Conservation (phyloP, 2,888 invertebrate genomes). For the Cantharis flavilabris region DNA sequence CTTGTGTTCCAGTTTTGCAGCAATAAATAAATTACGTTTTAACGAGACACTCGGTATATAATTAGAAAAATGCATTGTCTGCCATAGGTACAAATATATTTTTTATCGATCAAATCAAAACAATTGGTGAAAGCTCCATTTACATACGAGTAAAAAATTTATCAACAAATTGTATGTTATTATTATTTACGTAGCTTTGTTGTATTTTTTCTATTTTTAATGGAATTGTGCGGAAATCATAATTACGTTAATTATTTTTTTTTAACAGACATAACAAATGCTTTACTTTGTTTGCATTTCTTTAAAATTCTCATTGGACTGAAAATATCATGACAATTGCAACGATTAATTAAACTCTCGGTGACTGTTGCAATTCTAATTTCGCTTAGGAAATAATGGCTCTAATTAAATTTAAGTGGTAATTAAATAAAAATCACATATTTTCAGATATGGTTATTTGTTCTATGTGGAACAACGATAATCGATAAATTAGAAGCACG, state of each 20-base stretch:
- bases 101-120: not conserved
- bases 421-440: not conserved
- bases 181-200: not conserved
- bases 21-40: not conserved
- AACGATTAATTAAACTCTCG: not conserved
- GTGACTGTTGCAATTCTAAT: not conserved
- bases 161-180: not conserved
- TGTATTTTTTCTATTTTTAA: not conserved
- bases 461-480: conserved; percentile 41
- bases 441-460: conserved; percentile 43
- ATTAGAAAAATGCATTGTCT: not conserved
- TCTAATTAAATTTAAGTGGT: not conserved
- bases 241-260: not conserved
- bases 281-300: not conserved
- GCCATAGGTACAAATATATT: not conserved
- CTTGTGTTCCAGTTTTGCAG: not conserved
- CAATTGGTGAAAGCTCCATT: not conserved
- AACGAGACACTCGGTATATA: not conserved
- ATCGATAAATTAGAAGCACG: conserved; percentile 51
- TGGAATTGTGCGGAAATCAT: conserved; percentile 9
- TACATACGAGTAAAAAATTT: not conserved
- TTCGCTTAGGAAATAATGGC: not conserved
- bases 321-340: not conserved
- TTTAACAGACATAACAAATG: not conserved
- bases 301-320: not conserved